phyloP scores from a whole-genome alignment of 2,797 vertebrate species.

The Morus bassanus region DNA sequence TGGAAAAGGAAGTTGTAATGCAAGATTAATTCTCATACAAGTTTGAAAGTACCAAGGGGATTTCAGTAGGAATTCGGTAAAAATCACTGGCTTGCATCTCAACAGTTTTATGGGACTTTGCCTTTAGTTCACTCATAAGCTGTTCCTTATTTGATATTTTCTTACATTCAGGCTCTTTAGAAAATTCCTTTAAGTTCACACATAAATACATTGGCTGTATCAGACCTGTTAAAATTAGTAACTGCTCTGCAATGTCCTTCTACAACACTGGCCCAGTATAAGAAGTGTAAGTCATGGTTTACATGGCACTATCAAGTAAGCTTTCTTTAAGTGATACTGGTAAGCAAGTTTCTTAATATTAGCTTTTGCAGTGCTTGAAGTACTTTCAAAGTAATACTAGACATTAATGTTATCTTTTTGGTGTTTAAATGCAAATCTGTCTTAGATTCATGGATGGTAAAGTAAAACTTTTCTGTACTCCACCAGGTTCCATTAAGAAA shows the following conservation, averaged over 20 bases:
- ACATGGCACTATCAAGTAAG: not conserved
- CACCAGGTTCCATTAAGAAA: not conserved
- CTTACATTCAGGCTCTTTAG: not conserved
- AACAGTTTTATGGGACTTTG: not conserved
- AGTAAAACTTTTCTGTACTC: not conserved
- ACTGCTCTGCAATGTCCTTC: not conserved
- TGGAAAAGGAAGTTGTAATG: slow-evolving; percentile 1
- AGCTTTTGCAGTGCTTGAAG: not conserved
- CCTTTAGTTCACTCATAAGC: not conserved
- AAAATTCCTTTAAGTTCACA: not conserved
- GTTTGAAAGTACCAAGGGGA: not conserved
- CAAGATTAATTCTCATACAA: not conserved
- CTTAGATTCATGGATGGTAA: not conserved
- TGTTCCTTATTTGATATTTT: not conserved
- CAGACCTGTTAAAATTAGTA: not conserved
- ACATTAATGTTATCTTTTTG: not conserved
- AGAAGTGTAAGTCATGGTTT: not conserved
- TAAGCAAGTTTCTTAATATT: not conserved
- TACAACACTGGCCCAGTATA: not conserved
- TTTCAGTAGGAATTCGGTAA: not conserved
- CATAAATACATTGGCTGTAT: not conserved
- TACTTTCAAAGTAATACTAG: not conserved
- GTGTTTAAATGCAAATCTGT: not conserved
- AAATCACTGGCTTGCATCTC: not conserved
- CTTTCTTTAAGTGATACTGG: not conserved